A percentile compares a stretch with the other conserved stretches of the same genome.
Evolutionary conservation across 2,888 invertebrate genomes (phyloP).

Genomic region (Cotesia congregata): DNA sequence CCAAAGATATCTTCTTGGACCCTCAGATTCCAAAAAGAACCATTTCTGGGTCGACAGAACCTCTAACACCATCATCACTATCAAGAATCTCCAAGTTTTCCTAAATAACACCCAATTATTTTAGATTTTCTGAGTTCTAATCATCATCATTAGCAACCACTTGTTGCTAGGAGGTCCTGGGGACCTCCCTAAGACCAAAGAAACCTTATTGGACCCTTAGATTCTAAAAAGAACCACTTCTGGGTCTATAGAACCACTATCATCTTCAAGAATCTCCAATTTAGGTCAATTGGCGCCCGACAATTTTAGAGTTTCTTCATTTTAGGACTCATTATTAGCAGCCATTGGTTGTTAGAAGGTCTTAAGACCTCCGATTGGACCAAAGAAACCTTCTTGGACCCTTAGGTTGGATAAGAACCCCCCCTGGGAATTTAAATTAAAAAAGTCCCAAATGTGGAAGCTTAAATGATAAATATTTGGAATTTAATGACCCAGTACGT

Average conservation of each 20-base stretch:
- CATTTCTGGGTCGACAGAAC: conserved; percentile 54
- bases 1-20: too few relatives aligned
- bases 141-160: too few relatives aligned
- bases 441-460: background rate
- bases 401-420: background rate
- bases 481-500: conserved; percentile 10
- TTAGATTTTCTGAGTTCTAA: too few relatives aligned
- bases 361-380: too few relatives aligned
- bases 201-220: too few relatives aligned
- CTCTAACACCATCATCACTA: conserved; percentile 48
- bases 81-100: conserved; percentile 16
- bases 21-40: background rate
- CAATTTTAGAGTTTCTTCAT: too few relatives aligned
- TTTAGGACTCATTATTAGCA: too few relatives aligned
- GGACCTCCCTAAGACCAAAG: too few relatives aligned
- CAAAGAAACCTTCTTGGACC: too few relatives aligned
- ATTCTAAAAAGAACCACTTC: conserved; percentile 36
- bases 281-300: background rate
- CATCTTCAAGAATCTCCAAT: conserved; percentile 34
- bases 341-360: too few relatives aligned
- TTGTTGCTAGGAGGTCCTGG: too few relatives aligned
- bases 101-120: background rate
- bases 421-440: background rate
- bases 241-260: conserved; percentile 51
- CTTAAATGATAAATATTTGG: background rate